Percentiles rank a stretch among this genome's conserved stretches.
Conservation (phyloP, 2,113 vertebrate species). For the Plotosus lineatus region DNA sequence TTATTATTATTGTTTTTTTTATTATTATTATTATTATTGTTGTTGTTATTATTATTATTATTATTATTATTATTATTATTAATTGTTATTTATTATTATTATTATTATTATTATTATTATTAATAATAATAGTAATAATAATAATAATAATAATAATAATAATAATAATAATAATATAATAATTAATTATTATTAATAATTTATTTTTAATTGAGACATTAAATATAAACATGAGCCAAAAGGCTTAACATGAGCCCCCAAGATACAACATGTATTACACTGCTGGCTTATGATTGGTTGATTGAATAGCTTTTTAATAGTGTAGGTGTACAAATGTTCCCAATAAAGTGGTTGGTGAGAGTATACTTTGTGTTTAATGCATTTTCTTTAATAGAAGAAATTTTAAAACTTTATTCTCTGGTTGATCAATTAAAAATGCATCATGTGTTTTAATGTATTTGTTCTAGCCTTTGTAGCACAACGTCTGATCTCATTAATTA, state of each 20-base stretch:
- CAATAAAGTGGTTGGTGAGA: background rate
- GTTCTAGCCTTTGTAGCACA: constrained; percentile 22
- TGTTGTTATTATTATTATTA: too few species aligned
- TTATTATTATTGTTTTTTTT: too few species aligned
- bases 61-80: too few species aligned
- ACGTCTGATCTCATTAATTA: constrained; percentile 40
- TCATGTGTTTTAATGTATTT: constrained; percentile 16
- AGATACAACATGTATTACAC: background rate
- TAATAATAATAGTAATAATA: too few species aligned
- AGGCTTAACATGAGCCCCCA: too few species aligned
- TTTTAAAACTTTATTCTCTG: background rate
- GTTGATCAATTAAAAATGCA: constrained; percentile 20
- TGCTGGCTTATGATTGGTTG: background rate
- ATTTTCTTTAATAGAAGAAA: background rate
- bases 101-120: too few species aligned
- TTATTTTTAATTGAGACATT: too few species aligned
- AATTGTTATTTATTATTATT: too few species aligned
- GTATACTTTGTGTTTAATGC: background rate
- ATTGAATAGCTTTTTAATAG: background rate
- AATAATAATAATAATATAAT: too few species aligned
- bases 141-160: too few species aligned
- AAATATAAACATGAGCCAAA: background rate
- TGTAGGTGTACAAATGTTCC: background rate
- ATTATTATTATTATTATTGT: too few species aligned
- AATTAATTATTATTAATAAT: too few species aligned